phyloP scores from a whole-genome alignment of 1,140 invertebrate genomes.

The Brachionus calyciflorus region DNA sequence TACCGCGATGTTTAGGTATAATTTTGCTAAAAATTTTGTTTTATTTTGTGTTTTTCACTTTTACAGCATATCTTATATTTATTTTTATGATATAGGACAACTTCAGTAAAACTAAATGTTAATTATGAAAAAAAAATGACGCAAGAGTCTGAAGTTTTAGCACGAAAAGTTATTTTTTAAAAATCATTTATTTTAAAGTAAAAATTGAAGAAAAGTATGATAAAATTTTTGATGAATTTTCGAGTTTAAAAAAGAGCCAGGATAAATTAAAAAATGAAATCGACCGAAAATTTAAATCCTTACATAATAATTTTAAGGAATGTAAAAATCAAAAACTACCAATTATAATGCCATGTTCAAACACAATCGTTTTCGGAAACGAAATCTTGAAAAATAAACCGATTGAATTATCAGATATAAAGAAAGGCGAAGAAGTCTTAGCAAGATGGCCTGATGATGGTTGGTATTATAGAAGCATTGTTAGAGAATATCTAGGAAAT shows the following conservation, averaged over 20 bases:
- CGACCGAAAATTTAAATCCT: conserved; percentile 24
- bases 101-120: neutral
- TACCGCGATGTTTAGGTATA: no score
- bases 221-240: conserved; percentile 28
- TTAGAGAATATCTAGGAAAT: conserved; percentile 9
- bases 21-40: no score
- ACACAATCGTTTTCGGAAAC: neutral
- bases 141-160: neutral
- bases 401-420: conserved; percentile 21
- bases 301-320: conserved; percentile 13
- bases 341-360: conserved; percentile 14
- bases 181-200: neutral
- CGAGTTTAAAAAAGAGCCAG: conserved; percentile 5
- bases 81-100: no score
- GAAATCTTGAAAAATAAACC: neutral
- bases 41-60: no score
- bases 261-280: conserved; percentile 33
- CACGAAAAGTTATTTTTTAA: neutral
- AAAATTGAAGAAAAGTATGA: conserved; percentile 32
- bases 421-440: conserved; percentile 52
- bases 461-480: conserved; percentile 54
- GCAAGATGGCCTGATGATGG: conserved; percentile 56
- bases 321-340: conserved; percentile 35
- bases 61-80: no score
- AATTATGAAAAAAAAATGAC: neutral